Conservation (phyloP, 1,140 invertebrate genomes). For the Parapsyche elsis region DNA sequence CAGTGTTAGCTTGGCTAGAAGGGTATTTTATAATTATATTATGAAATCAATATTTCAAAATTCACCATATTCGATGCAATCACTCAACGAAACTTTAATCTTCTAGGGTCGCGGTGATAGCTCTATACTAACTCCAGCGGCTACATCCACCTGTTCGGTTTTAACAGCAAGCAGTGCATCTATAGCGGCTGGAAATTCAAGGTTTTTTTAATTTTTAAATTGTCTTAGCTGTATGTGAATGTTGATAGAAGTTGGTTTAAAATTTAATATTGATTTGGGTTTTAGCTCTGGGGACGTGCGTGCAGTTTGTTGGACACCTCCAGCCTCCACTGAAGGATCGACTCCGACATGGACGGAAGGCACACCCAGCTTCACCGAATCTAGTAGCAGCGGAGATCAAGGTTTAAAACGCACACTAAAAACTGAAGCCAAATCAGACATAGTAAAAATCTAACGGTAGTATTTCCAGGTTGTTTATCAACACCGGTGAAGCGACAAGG, state of each 20-base stretch:
- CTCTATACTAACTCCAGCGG: slow-evolving; percentile 41
- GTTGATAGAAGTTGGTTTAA: too few species aligned
- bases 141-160: slow-evolving; percentile 52
- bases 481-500: slow-evolving; percentile 74
- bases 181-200: slow-evolving; percentile 55
- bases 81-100: background rate
- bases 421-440: background rate
- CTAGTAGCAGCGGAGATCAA: slow-evolving; percentile 91
- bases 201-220: slow-evolving; percentile 27
- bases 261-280: background rate
- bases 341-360: slow-evolving; percentile 99
- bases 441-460: slow-evolving; percentile 58
- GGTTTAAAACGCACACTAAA: slow-evolving; percentile 64
- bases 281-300: slow-evolving; percentile 53
- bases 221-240: too few species aligned
- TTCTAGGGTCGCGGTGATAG: slow-evolving; percentile 20
- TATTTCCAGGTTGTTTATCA: slow-evolving; percentile 69
- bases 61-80: background rate
- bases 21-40: slow-evolving; percentile 27
- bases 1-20: slow-evolving; percentile 53
- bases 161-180: slow-evolving; percentile 54
- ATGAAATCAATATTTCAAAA: background rate
- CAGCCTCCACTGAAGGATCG: slow-evolving; percentile 88
- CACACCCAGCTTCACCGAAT: slow-evolving; percentile 96
- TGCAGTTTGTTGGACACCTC: slow-evolving; percentile 80